Percentiles rank a stretch among this genome's conserved stretches.
phyloP scores from a whole-genome alignment of 1,140 invertebrate species.

The Aphis gossypii region DNA sequence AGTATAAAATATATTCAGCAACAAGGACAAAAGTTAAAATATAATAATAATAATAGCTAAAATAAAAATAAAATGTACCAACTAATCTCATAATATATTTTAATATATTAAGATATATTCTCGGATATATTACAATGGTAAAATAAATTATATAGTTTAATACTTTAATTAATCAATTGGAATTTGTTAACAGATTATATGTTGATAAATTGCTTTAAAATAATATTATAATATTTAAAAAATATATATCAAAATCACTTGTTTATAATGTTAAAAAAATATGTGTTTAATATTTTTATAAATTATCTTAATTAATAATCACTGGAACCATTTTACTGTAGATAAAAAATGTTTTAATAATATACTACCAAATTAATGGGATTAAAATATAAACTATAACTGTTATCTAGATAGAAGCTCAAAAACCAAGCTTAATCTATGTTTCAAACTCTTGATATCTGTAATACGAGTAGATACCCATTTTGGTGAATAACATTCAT shows the following conservation, averaged over 20 bases:
- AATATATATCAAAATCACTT: neutral
- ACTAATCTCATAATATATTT: neutral
- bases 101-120: neutral
- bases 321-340: neutral
- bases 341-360: neutral
- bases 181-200: neutral
- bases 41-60: neutral
- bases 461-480: neutral
- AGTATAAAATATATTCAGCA: constrained; percentile 13
- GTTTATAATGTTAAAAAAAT: neutral
- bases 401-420: neutral
- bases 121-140: neutral
- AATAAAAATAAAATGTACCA: neutral
- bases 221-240: neutral
- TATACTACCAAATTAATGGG: neutral
- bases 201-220: neutral
- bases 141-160: neutral
- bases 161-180: neutral
- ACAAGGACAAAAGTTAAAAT: constrained; percentile 13
- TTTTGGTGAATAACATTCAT: too few species aligned
- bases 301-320: neutral
- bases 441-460: neutral
- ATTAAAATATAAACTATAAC: too few species aligned
- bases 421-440: neutral
- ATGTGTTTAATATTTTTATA: neutral